Conservation (phyloP, 2,113 vertebrate genomes). For the Nycticorax nycticorax region DNA sequence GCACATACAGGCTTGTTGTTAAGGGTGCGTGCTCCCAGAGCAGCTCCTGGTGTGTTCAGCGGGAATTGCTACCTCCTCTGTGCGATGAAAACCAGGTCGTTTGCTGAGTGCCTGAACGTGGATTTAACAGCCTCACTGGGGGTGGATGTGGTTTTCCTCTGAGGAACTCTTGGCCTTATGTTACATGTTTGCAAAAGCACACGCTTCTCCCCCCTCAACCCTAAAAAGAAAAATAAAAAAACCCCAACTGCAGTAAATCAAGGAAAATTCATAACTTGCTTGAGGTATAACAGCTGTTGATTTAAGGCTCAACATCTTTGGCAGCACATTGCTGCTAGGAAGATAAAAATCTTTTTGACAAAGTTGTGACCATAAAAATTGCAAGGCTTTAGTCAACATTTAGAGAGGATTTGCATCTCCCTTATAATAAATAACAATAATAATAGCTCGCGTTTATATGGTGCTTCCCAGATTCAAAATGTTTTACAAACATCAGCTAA, state of each 20-base stretch:
- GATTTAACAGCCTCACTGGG: not conserved
- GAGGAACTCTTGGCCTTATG: slow-evolving; percentile 12
- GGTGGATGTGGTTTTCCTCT: not conserved
- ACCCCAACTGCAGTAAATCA: slow-evolving; percentile 70
- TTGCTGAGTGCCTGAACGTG: not conserved
- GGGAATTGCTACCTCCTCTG: not conserved
- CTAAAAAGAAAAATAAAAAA: slow-evolving; percentile 52
- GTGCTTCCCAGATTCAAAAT: slow-evolving; percentile 33
- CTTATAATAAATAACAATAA: slow-evolving; percentile 64
- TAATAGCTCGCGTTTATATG: slow-evolving; percentile 37
- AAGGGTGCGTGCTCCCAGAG: not conserved
- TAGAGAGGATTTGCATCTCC: slow-evolving; percentile 67
- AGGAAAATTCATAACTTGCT: slow-evolving; percentile 76
- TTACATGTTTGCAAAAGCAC: slow-evolving; percentile 42
- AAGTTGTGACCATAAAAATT: slow-evolving; percentile 74
- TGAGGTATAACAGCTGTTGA: slow-evolving; percentile 78
- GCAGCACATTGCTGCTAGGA: slow-evolving; percentile 64
- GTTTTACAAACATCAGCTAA: slow-evolving; percentile 34
- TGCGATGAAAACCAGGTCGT: not conserved
- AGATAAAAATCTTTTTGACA: slow-evolving; percentile 75
- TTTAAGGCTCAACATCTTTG: slow-evolving; percentile 74
- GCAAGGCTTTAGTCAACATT: slow-evolving; percentile 65
- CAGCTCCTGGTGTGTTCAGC: not conserved
- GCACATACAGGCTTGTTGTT: not conserved
- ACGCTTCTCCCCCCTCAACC: not conserved